Evolutionary conservation across 2,888 invertebrate genomes (phyloP).

Genomic region (Rapana venosa): DNA sequence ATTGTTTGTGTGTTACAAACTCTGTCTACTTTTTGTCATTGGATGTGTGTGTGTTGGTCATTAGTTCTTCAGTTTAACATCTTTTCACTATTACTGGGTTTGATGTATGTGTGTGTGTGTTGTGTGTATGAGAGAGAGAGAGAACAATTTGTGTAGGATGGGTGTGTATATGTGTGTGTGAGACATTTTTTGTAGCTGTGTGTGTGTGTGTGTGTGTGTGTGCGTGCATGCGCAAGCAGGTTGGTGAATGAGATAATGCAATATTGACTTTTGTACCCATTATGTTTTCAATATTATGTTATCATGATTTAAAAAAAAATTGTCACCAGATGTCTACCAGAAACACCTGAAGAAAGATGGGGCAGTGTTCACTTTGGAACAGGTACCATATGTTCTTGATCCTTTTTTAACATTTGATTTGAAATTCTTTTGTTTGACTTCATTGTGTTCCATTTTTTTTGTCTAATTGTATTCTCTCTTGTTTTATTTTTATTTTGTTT

Average conservation of each 20-base stretch:
- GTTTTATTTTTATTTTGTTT: too few species aligned
- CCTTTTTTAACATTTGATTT: background rate
- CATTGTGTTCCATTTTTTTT: too few species aligned
- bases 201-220: background rate
- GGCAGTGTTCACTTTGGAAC: slow-evolving; percentile 60
- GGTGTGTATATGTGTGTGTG: background rate
- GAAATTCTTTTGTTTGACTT: background rate
- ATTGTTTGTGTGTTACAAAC: background rate
- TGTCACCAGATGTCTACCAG: slow-evolving; percentile 60
- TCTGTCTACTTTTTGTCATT: background rate
- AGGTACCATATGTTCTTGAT: slow-evolving; percentile 53
- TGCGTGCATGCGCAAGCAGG: background rate
- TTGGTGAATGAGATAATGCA: too few species aligned
- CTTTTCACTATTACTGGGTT: too few species aligned
- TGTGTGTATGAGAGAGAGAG: background rate
- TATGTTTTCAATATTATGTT: background rate
- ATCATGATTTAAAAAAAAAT: background rate
- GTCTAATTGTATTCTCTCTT: too few species aligned
- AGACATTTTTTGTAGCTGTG: background rate
- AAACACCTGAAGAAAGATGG: slow-evolving; percentile 62
- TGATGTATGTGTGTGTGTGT: too few species aligned
- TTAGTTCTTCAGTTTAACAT: too few species aligned
- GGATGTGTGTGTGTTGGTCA: background rate
- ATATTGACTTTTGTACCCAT: too few species aligned
- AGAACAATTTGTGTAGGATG: background rate